A percentile compares a stretch with the other conserved stretches of the same genome.
Conservation (phyloP, 2,888 invertebrate species). For the Galerucella nymphaeae region DNA sequence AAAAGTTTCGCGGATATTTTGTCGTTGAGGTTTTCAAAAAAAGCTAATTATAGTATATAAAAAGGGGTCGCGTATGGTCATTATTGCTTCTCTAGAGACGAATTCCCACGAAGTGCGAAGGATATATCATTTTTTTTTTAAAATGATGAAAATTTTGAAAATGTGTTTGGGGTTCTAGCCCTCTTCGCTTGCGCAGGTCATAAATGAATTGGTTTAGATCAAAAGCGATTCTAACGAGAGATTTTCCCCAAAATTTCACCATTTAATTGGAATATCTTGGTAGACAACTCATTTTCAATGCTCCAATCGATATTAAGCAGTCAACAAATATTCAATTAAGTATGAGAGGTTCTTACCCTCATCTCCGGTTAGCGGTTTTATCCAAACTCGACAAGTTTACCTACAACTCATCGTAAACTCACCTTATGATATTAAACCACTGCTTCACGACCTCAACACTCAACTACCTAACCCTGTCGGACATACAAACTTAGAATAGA, state of each 20-base stretch:
- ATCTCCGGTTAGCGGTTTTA: slow-evolving; percentile 16
- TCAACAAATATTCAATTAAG: slow-evolving; percentile 37
- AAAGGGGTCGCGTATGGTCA: neutral
- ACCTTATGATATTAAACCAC: slow-evolving; percentile 37
- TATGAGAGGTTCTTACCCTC: slow-evolving; percentile 22
- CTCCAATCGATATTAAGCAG: slow-evolving; percentile 26
- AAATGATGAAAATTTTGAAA: no score
- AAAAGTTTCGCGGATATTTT: neutral
- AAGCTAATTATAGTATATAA: neutral
- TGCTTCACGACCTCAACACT: slow-evolving; percentile 1
- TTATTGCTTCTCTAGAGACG: neutral
- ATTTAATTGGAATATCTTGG: neutral
- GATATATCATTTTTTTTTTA: neutral
- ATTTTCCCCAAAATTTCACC: neutral
- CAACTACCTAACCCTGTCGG: neutral
- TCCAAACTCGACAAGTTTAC: slow-evolving; percentile 29
- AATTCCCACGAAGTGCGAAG: neutral
- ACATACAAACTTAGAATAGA: neutral
- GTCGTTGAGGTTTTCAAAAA: neutral
- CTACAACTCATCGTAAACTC: slow-evolving; percentile 35
- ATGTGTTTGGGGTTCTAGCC: no score
- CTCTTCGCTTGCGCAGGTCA: no score
- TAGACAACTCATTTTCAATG: neutral
- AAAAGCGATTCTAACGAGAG: neutral
- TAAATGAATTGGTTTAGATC: neutral